A percentile compares a stretch with the other conserved stretches of the same genome.
Evolutionary conservation across 2,797 vertebrate genomes (phyloP).

Genomic region (Tolypeutes matacus): DNA sequence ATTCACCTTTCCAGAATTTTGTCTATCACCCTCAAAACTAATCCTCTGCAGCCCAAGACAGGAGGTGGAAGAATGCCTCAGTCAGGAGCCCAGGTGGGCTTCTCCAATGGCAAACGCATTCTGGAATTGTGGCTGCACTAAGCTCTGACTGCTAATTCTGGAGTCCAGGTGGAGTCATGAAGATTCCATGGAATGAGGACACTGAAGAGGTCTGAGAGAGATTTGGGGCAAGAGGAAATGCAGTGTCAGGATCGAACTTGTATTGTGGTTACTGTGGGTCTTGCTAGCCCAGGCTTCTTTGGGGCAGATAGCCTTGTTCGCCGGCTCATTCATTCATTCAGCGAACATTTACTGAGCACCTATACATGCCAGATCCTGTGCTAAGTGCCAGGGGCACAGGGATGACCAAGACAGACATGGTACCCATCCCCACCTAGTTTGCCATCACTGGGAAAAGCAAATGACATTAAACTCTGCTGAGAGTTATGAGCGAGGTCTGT

Average conservation of each 20-base stretch:
- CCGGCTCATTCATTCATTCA: not conserved
- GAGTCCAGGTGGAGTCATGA: not conserved
- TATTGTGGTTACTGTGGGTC: not conserved
- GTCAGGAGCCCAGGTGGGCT: not conserved
- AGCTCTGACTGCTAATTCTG: not conserved
- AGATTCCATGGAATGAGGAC: not conserved
- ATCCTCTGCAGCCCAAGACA: not conserved
- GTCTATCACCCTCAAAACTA: not conserved
- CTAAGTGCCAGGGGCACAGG: not conserved
- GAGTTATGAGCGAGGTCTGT: not conserved
- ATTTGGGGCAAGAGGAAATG: not conserved
- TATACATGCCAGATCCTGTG: not conserved
- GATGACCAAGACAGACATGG: not conserved
- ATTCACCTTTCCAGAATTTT: not conserved
- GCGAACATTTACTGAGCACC: not conserved
- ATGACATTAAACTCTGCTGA: not conserved
- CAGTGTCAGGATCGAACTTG: not conserved
- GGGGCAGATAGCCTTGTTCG: not conserved
- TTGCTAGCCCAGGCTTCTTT: not conserved
- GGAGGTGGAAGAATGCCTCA: not conserved
- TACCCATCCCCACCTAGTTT: not conserved
- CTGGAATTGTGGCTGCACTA: not conserved
- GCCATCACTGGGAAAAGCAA: not conserved
- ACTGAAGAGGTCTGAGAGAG: not conserved
- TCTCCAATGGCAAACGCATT: not conserved